Conservation (phyloP, 2,888 invertebrate species). For the Plebejus argus region DNA sequence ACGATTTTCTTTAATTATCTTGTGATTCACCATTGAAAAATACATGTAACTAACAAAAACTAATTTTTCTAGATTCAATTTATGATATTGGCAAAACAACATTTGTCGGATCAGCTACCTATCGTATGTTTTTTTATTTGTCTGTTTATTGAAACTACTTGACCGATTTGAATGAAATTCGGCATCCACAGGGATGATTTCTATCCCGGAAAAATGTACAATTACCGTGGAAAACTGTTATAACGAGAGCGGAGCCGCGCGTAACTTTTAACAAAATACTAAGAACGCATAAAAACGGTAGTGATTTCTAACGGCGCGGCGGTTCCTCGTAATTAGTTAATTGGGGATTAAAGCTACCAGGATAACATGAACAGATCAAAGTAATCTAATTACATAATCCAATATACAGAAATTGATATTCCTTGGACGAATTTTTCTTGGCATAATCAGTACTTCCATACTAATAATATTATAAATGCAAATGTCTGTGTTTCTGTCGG, state of each 20-base stretch:
- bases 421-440: neutral
- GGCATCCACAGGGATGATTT: neutral
- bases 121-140: too few species aligned
- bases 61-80: too few species aligned
- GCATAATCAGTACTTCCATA: neutral
- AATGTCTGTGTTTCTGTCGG: too few species aligned
- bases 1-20: too few species aligned
- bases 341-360: neutral
- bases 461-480: too few species aligned
- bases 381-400: constrained; percentile 8
- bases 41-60: too few species aligned
- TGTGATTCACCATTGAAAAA: too few species aligned
- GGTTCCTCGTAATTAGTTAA: neutral
- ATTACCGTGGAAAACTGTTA: neutral
- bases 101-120: too few species aligned
- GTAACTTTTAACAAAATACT: neutral
- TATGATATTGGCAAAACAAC: too few species aligned
- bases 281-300: neutral
- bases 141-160: too few species aligned
- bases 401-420: constrained; percentile 4
- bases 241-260: too few species aligned
- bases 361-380: neutral
- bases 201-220: neutral
- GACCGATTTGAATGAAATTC: neutral
- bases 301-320: neutral